phyloP scores from a whole-genome alignment of 2,113 vertebrate species.

The Cardinalis cardinalis region DNA sequence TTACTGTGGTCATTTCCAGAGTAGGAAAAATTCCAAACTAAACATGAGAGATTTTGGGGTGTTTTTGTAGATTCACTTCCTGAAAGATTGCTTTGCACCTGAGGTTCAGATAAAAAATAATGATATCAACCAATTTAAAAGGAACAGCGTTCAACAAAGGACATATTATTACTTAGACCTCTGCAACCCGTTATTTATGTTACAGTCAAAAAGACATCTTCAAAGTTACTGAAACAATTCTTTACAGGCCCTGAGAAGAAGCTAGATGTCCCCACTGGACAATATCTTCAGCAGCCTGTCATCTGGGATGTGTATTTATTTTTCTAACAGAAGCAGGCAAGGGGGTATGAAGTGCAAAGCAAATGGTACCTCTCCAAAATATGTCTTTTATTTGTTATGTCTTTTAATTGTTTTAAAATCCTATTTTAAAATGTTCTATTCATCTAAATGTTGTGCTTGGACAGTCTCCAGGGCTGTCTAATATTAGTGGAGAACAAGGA shows the following conservation, averaged over 20 bases:
- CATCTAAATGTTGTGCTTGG: constrained; percentile 23
- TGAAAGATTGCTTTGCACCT: background rate
- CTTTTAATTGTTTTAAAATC: background rate
- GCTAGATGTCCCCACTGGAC: background rate
- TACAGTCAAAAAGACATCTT: background rate
- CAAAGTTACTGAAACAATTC: background rate
- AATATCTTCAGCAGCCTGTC: background rate
- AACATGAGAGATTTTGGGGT: background rate
- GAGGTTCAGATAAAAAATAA: background rate
- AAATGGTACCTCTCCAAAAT: background rate
- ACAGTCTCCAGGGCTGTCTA: background rate
- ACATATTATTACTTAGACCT: background rate
- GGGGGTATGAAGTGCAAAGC: background rate
- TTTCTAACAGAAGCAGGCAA: background rate
- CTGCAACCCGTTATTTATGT: background rate
- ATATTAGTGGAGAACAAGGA: background rate
- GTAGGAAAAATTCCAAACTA: background rate
- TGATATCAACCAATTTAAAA: background rate
- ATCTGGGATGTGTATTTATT: background rate
- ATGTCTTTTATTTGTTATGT: background rate
- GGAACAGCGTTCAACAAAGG: background rate
- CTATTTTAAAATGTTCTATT: background rate
- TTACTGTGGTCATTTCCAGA: background rate
- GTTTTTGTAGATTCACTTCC: background rate
- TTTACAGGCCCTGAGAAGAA: background rate